Evolutionary conservation across 2,797 vertebrate genomes (phyloP).

Genomic region (Pelobates cultripes): DNA sequence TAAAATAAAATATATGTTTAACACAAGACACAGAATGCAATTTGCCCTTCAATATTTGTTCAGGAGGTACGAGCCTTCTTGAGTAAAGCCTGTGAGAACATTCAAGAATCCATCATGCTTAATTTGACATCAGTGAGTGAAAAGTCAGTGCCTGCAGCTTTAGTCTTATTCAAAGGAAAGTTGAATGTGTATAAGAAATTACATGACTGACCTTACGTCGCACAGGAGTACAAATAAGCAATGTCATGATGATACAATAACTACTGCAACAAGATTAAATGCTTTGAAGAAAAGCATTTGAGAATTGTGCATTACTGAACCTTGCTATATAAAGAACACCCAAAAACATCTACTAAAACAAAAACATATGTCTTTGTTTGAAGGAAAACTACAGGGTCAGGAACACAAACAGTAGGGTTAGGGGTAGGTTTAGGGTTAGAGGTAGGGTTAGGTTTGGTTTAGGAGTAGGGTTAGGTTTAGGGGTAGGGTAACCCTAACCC

Average conservation of each 20-base stretch:
- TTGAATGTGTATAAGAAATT: not conserved
- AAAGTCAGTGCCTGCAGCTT: not conserved
- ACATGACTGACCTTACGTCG: not conserved
- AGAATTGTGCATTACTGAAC: not conserved
- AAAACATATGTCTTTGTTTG: no score
- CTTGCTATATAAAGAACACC: not conserved
- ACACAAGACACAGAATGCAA: not conserved
- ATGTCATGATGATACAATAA: not conserved
- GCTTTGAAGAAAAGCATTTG: not conserved
- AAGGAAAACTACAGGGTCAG: no score
- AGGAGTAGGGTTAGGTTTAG: no score
- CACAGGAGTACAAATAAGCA: not conserved
- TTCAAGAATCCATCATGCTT: not conserved
- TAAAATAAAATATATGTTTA: not conserved
- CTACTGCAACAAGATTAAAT: not conserved
- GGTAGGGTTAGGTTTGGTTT: no score
- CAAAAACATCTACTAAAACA: no score
- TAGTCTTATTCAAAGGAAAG: not conserved
- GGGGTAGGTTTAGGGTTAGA: no score
- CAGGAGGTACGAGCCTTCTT: not conserved
- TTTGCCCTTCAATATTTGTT: not conserved
- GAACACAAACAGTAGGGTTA: no score
- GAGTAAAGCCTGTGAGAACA: not conserved
- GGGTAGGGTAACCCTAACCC: no score
- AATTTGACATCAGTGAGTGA: slow-evolving; percentile 2